Conservation (phyloP, 2,888 invertebrate genomes). For the Carpatolechia fugitivella region DNA sequence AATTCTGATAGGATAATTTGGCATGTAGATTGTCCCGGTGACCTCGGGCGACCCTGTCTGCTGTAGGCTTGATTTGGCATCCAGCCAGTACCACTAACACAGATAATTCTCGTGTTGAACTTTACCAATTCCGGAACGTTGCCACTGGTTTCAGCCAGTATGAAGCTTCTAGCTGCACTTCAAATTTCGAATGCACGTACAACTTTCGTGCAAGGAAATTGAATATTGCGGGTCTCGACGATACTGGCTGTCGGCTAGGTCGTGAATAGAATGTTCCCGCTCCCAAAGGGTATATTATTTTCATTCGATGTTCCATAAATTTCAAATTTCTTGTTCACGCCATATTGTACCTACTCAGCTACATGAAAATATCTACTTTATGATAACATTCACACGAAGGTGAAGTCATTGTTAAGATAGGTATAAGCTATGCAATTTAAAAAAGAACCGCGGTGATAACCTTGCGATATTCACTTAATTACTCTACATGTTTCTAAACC, state of each 20-base stretch:
- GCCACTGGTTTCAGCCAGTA: slow-evolving; percentile 9
- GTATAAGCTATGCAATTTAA: too few species aligned
- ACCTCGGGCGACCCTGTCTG: slow-evolving; percentile 43
- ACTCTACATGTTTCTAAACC: slow-evolving; percentile 7
- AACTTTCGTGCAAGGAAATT: slow-evolving; percentile 23
- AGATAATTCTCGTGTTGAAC: slow-evolving; percentile 41
- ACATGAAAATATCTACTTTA: too few species aligned
- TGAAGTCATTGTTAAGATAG: too few species aligned
- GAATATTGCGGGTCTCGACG: slow-evolving; percentile 22
- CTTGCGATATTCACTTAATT: slow-evolving; percentile 4
- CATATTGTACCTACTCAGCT: too few species aligned
- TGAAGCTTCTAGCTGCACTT: slow-evolving; percentile 15
- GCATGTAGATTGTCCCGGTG: slow-evolving; percentile 43
- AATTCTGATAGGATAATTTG: slow-evolving; percentile 53
- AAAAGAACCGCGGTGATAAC: too few species aligned
- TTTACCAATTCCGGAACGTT: slow-evolving; percentile 20
- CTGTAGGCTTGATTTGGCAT: slow-evolving; percentile 57
- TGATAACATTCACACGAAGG: too few species aligned
- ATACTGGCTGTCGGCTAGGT: slow-evolving; percentile 11
- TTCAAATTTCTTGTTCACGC: background rate
- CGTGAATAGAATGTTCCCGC: slow-evolving; percentile 21
- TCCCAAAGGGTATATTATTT: background rate
- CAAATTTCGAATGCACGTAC: slow-evolving; percentile 17
- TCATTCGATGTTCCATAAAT: background rate
- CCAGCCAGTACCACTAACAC: slow-evolving; percentile 61